A percentile compares a stretch with the other conserved stretches of the same genome.
Conservation (phyloP, 2,113 vertebrate species). For the Plotosus lineatus region DNA sequence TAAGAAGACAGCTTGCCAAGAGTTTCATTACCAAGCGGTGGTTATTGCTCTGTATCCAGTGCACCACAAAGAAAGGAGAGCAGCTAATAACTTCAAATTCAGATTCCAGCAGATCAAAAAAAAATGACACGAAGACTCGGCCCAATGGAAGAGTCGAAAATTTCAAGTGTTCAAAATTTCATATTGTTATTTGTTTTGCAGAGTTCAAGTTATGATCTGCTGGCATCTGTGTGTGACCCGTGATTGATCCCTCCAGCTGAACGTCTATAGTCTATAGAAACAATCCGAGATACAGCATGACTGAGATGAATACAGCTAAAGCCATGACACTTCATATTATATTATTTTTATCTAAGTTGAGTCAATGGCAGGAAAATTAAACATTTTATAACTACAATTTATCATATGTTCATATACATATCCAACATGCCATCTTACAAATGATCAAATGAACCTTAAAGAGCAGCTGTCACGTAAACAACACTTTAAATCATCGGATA, state of each 20-base stretch:
- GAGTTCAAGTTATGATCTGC: neutral
- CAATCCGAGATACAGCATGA: neutral
- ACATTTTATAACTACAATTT: neutral
- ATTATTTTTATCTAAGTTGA: neutral
- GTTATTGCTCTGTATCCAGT: neutral
- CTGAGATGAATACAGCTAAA: neutral
- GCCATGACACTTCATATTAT: neutral
- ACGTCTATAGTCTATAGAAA: neutral
- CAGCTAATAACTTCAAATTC: neutral
- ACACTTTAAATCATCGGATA: too few species aligned
- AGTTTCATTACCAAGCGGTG: neutral
- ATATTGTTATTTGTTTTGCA: neutral
- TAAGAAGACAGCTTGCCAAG: neutral
- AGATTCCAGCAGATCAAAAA: neutral
- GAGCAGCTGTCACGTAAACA: too few species aligned
- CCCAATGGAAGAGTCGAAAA: too few species aligned
- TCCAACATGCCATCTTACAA: neutral
- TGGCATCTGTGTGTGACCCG: neutral
- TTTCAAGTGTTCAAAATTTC: neutral
- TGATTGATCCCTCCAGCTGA: neutral
- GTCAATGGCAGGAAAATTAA: neutral
- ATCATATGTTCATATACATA: neutral
- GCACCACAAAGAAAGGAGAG: neutral
- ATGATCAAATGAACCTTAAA: neutral
- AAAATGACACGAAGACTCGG: neutral